These are phyloP conservation scores for Naso thynnoides DNA, from an alignment of 2,797 vertebrate species.

Conservation along the genomic window DNA sequence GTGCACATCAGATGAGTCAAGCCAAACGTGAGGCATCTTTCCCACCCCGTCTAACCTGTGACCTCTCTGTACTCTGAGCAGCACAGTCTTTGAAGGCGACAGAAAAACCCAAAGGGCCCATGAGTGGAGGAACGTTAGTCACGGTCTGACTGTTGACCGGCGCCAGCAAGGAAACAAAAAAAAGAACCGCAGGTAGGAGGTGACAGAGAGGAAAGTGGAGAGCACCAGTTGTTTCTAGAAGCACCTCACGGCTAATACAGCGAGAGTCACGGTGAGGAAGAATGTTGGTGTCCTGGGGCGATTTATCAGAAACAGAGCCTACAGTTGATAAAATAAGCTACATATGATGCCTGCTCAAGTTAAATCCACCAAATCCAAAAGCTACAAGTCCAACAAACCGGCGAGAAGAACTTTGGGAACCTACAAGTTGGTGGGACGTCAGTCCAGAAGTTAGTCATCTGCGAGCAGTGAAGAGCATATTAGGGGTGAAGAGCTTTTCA, in stretches of 20 bases:
- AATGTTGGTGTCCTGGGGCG: not conserved
- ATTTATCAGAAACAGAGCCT: slow-evolving; percentile 26
- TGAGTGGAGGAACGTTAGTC: slow-evolving; percentile 15
- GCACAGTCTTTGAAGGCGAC: slow-evolving; percentile 57
- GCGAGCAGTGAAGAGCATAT: not conserved
- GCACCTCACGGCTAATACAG: slow-evolving; percentile 56
- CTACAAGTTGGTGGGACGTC: not conserved
- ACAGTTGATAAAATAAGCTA: slow-evolving; percentile 58
- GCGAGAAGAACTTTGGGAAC: slow-evolving; percentile 7
- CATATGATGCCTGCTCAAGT: slow-evolving; percentile 61
- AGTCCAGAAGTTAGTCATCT: not conserved
- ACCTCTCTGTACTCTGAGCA: slow-evolving; percentile 34
- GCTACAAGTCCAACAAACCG: slow-evolving; percentile 43
- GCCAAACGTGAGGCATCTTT: not conserved
- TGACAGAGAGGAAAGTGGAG: slow-evolving; percentile 7
- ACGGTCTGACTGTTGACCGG: slow-evolving; percentile 14
- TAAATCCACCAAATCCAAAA: slow-evolving; percentile 37
- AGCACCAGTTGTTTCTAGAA: slow-evolving; percentile 72
- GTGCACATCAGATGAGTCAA: slow-evolving; percentile 9
- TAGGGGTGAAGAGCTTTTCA: slow-evolving; percentile 2
- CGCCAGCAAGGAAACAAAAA: not conserved
- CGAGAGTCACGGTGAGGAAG: slow-evolving; percentile 3
- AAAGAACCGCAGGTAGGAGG: not conserved
- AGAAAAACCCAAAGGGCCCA: slow-evolving; percentile 17
- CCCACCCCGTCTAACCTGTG: slow-evolving; percentile 23